A percentile compares a stretch with the other conserved stretches of the same genome.
phyloP scores from a whole-genome alignment of 2,888 invertebrate species.

The Lepidonotus clava region DNA sequence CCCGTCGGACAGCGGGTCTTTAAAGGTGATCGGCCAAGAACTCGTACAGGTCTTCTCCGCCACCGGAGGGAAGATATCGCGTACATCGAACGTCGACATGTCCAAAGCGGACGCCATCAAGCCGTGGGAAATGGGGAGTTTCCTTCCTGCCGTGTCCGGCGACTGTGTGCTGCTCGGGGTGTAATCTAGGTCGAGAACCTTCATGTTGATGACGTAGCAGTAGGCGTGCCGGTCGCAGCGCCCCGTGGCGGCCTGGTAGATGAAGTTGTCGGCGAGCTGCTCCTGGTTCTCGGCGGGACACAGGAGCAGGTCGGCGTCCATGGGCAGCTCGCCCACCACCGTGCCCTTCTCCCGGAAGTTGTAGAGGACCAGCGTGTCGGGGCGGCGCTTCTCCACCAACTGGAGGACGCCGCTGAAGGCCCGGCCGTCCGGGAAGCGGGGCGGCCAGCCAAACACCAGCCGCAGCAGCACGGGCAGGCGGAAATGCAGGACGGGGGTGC shows the following conservation, averaged over 20 bases:
- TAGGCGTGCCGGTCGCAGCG: neutral
- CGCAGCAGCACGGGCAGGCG: neutral
- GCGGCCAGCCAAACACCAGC: constrained; percentile 51
- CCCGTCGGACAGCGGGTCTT: neutral
- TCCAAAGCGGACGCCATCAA: neutral
- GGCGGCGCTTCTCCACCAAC: constrained; percentile 12
- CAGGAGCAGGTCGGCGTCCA: neutral
- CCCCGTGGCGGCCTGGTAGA: neutral
- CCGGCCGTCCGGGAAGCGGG: neutral
- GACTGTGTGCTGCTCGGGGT: neutral
- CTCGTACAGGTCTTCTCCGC: neutral
- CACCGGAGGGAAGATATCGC: constrained; percentile 14
- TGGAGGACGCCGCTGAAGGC: constrained; percentile 41
- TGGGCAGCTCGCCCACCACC: constrained; percentile 33
- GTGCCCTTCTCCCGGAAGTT: neutral
- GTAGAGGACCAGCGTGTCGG: constrained; percentile 23
- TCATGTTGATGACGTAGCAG: constrained; percentile 45
- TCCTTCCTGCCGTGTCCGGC: neutral
- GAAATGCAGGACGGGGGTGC: neutral
- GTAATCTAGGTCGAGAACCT: constrained; percentile 5
- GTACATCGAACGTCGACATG: constrained; percentile 8
- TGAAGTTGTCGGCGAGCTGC: neutral
- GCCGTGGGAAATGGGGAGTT: neutral
- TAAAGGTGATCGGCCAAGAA: constrained; percentile 17
- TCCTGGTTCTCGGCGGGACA: neutral